phyloP scores from a whole-genome alignment of 2,888 invertebrate species.

The Drosophila aldrichi region DNA sequence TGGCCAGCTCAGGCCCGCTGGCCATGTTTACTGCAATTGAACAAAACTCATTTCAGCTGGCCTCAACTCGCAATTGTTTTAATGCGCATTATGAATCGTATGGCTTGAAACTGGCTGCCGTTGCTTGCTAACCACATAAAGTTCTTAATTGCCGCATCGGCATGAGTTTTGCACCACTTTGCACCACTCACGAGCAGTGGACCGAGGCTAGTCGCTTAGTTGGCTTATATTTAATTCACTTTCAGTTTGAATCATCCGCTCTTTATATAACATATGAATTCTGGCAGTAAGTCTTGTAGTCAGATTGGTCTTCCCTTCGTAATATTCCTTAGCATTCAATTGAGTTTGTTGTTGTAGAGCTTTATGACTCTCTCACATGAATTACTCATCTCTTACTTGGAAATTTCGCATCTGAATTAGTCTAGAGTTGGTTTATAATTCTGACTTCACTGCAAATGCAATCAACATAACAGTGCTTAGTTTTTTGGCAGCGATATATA shows the following conservation, averaged over 20 bases:
- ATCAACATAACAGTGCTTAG: too few relatives aligned
- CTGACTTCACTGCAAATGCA: too few relatives aligned
- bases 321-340: too few relatives aligned
- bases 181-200: background rate
- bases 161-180: background rate
- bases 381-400: too few relatives aligned
- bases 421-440: background rate
- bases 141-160: background rate
- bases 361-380: too few relatives aligned
- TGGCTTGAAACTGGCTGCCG: background rate
- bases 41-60: background rate
- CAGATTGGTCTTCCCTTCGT: too few relatives aligned
- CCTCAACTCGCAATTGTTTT: slow-evolving; percentile 7
- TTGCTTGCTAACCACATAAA: background rate
- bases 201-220: too few relatives aligned
- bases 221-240: background rate
- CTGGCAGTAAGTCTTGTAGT: too few relatives aligned
- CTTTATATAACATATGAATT: too few relatives aligned
- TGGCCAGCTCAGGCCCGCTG: slow-evolving; percentile 36
- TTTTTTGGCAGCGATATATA: too few relatives aligned
- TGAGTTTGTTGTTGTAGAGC: too few relatives aligned
- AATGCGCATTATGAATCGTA: slow-evolving; percentile 9
- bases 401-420: too few relatives aligned
- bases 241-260: background rate
- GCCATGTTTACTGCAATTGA: slow-evolving; percentile 34